Conservation (phyloP, 2,797 vertebrate genomes). For the Lagodon rhomboides region DNA sequence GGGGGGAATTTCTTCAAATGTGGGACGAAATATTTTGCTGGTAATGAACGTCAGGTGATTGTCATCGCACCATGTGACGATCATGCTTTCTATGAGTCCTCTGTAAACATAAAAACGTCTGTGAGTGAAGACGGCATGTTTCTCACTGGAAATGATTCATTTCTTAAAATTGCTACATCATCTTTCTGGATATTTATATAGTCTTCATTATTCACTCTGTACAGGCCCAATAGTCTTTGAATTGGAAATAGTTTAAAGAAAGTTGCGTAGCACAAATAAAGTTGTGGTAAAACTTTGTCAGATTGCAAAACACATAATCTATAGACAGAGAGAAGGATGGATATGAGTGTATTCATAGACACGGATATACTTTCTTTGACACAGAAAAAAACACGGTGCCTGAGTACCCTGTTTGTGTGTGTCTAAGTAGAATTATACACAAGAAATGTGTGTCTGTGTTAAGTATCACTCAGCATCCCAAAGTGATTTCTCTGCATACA, state of each 20-base stretch:
- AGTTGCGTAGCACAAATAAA: neutral
- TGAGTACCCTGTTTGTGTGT: neutral
- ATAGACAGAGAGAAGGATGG: neutral
- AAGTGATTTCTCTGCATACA: constrained; percentile 9
- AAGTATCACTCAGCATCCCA: neutral
- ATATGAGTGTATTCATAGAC: no score
- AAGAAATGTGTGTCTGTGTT: neutral
- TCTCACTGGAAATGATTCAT: no score
- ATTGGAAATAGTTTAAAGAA: neutral
- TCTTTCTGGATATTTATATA: neutral
- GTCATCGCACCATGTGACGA: no score
- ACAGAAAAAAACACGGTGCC: neutral
- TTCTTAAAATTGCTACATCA: no score
- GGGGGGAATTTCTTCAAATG: no score
- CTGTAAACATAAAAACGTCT: no score
- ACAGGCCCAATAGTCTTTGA: neutral
- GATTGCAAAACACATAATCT: neutral
- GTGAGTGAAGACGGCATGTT: no score
- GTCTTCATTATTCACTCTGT: neutral
- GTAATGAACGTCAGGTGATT: no score
- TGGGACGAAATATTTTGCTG: no score
- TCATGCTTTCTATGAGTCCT: no score
- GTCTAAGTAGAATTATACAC: neutral
- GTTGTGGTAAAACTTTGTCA: neutral
- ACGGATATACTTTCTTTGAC: neutral